A percentile compares a stretch with the other conserved stretches of the same genome.
These are phyloP conservation scores for Drosophila elegans DNA, from an alignment of 1,140 invertebrate genomes.

Conservation along the genomic window DNA sequence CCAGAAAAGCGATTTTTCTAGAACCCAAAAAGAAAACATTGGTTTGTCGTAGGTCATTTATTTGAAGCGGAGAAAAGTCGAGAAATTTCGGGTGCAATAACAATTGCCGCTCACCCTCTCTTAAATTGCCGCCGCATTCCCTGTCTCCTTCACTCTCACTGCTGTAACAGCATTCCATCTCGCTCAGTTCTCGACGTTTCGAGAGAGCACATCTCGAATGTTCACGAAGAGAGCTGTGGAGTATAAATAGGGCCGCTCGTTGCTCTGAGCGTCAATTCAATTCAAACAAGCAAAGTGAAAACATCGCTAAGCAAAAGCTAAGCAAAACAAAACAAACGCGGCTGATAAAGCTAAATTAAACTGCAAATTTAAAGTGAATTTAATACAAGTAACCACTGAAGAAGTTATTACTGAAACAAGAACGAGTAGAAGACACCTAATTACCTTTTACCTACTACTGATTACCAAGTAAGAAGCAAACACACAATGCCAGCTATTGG, in stretches of 20 bases:
- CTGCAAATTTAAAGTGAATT: slow-evolving; percentile 4
- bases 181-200: slow-evolving; percentile 19
- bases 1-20: not conserved
- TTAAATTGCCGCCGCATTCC: not conserved
- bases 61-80: slow-evolving; percentile 5
- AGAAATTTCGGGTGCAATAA: not conserved
- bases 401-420: slow-evolving; percentile 1
- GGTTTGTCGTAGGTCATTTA: slow-evolving; percentile 2
- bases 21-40: slow-evolving; percentile 1
- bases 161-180: not conserved
- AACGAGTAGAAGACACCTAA: not conserved
- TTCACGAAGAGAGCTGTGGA: slow-evolving; percentile 41
- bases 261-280: slow-evolving; percentile 55
- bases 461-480: slow-evolving; percentile 11
- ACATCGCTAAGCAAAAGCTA: slow-evolving; percentile 52
- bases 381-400: not conserved
- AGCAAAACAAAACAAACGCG: slow-evolving; percentile 35
- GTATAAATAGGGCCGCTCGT: slow-evolving; percentile 61
- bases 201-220: slow-evolving; percentile 50
- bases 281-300: slow-evolving; percentile 58
- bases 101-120: not conserved
- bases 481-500: slow-evolving; percentile 87
- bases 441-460: not conserved
- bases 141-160: slow-evolving; percentile 1
- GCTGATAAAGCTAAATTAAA: slow-evolving; percentile 40